Conservation (phyloP, 2,797 vertebrate species). For the Neomorphus geoffroyi region DNA sequence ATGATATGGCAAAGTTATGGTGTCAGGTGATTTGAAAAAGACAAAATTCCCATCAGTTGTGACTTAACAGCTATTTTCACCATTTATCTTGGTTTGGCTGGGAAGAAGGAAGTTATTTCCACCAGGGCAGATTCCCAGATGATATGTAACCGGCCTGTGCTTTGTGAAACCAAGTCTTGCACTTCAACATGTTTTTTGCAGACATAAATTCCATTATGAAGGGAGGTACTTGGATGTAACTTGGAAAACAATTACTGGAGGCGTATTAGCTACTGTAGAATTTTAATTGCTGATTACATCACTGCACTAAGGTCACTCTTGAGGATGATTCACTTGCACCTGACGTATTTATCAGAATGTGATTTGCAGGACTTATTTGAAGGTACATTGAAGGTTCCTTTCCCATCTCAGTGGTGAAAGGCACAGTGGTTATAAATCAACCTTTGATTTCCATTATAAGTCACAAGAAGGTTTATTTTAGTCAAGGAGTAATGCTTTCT, state of each 20-base stretch:
- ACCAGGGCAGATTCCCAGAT: neutral
- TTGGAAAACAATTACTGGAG: neutral
- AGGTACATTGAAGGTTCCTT: neutral
- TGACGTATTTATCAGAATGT: neutral
- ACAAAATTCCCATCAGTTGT: neutral
- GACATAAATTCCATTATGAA: neutral
- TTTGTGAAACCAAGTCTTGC: neutral
- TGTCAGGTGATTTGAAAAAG: neutral
- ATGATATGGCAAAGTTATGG: neutral
- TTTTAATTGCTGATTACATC: neutral
- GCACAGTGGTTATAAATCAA: neutral
- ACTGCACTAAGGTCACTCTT: neutral
- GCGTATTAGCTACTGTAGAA: neutral
- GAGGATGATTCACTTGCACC: neutral
- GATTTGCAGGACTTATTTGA: neutral
- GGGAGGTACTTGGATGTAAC: neutral
- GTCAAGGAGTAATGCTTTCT: neutral
- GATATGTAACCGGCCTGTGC: neutral
- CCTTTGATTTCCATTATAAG: neutral
- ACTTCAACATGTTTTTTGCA: neutral
- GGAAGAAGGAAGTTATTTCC: neutral
- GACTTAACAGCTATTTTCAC: neutral
- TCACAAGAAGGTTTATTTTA: neutral
- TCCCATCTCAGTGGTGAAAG: neutral
- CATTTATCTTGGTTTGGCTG: neutral